Percentiles rank a stretch among this genome's conserved stretches.
phyloP scores from a whole-genome alignment of 2,888 invertebrate species.

The Xanthorhoe spadicearia region DNA sequence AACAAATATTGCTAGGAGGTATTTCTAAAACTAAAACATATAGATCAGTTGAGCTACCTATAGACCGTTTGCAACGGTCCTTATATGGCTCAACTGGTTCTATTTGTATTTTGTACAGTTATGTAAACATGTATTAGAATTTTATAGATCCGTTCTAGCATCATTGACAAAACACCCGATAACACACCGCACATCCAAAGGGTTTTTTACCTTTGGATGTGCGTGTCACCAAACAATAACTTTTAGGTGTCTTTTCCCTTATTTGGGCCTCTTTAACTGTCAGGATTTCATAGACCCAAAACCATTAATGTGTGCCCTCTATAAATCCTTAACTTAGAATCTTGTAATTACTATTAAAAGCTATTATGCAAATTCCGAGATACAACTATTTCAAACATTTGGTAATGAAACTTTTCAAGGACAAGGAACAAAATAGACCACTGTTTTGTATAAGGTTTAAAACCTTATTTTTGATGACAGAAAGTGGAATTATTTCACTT shows the following conservation, averaged over 20 bases:
- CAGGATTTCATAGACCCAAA: neutral
- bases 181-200: neutral
- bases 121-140: no score
- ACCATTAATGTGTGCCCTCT: neutral
- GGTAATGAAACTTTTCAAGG: neutral
- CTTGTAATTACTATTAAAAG: neutral
- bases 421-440: no score
- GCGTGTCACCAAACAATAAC: constrained; percentile 17
- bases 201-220: neutral
- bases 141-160: no score
- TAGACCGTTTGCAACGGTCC: no score
- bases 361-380: neutral
- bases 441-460: no score
- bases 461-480: no score
- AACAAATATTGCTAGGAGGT: neutral
- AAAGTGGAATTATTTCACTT: no score
- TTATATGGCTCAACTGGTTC: no score
- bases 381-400: constrained; percentile 7
- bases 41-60: no score
- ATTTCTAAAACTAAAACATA: no score
- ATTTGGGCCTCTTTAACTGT: neutral
- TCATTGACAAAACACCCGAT: neutral
- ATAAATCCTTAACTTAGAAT: neutral
- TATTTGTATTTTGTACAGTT: no score
- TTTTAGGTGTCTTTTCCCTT: neutral